Evolutionary conservation across 2,888 invertebrate genomes (phyloP).

Genomic region (Pyrocoelia pectoralis): DNA sequence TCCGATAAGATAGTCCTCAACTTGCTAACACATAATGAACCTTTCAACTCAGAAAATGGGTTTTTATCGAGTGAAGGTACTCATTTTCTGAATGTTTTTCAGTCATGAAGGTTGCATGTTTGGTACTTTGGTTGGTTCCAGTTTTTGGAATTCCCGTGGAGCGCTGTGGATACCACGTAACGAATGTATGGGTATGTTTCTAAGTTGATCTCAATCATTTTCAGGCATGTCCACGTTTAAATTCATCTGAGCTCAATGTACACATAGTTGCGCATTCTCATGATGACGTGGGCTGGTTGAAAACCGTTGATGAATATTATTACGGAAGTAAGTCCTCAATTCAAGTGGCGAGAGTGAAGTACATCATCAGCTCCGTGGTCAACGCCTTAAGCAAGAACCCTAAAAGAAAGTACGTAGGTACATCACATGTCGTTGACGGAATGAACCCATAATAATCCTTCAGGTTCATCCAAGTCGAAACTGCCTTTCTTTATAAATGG

Average conservation of each 20-base stretch:
- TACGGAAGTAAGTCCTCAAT: slow-evolving; percentile 72
- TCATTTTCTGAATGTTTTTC: no score
- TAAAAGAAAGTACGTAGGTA: slow-evolving; percentile 67
- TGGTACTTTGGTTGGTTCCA: no score
- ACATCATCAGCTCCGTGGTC: slow-evolving; percentile 88
- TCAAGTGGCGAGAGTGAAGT: slow-evolving; percentile 86
- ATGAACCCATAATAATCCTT: no score
- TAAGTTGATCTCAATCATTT: slow-evolving; percentile 35
- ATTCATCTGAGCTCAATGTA: slow-evolving; percentile 73
- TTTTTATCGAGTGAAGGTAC: no score
- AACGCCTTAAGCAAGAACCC: slow-evolving; percentile 76
- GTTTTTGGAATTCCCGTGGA: no score
- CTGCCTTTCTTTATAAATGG: slow-evolving; percentile 83
- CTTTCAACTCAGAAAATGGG: no score
- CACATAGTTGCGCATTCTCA: slow-evolving; percentile 84
- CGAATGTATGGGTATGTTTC: no score
- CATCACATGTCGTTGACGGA: no score
- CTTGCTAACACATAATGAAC: no score
- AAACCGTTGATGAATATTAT: slow-evolving; percentile 88
- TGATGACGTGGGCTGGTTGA: slow-evolving; percentile 88
- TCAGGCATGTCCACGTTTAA: slow-evolving; percentile 69
- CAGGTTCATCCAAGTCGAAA: slow-evolving; percentile 65
- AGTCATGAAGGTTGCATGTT: no score
- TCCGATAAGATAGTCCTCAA: no score
- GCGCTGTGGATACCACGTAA: no score